Evolutionary conservation across 2,797 vertebrate species (phyloP), one percentile per base, ranked within the genome.

Genomic region (Phataginus tricuspis): DNA sequence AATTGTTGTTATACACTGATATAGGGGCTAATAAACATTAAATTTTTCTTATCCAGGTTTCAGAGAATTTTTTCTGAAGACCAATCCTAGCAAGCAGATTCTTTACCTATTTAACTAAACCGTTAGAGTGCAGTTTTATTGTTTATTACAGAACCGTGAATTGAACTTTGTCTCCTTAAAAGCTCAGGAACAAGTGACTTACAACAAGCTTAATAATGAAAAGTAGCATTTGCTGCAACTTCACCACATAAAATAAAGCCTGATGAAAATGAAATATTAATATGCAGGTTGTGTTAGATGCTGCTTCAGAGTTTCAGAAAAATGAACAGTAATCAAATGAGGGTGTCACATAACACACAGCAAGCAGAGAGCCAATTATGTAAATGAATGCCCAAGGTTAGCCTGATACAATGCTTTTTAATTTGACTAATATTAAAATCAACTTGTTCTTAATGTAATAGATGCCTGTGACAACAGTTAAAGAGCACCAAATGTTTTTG

Each of bases 391-490:
- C 85, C 92, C 78, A 98, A 98, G 95, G 90, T 98, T 98, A 98
- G 71, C 75, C 74, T 94, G 53, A 95, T 95, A 96, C 78, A 98
- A 97, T 98, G 97, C 95, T 97, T 98, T 98, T 98, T 98, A 98
- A 97, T 98, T 98, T 95, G 95, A 97, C 78, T 98, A 98, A 97
- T 97, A 98, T 84, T 97, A 97, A 98, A 98, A 98, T 95, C 90
- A 98, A 91, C 94, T 94, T 97, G 37, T 97, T 98, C 63, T 95
- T 97, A 96, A 92, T 83, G 16, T 96, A 98, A 98, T 98, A 97
- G 91, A 97, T 97, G 85, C 39, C 51, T 97, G 83, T 97, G 97
- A 97, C 97, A 98, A 97, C 83, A 98, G 77, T 68, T 98, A 97
- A 98, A 98, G 82, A 98, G 78, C 91, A 98, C 51, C 96, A 97